Base-by-base conservation (phyloP, 2,797 vertebrate species). In the Melanotaenia parkinsoni region DNA sequence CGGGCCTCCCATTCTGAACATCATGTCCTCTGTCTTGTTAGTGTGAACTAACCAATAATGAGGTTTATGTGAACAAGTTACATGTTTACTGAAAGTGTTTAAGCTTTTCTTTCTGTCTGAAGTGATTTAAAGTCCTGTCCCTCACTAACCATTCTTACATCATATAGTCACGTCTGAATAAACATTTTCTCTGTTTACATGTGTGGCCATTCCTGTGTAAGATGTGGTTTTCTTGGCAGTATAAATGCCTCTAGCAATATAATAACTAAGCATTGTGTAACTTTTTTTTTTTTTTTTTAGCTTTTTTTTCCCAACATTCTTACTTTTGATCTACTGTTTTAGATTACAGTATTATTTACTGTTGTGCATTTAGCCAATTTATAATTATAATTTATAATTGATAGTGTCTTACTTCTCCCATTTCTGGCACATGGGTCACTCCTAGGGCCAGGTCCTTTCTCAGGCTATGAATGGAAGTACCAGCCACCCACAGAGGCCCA, bases 401-500 rank as follows among this genome's bases (percentile, higher is more conserved):
- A 28, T 47, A 30, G 56, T 63, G 13, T 67, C 57, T 82, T 16
- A 85, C 63, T 3, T 14, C 51, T 7, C 77, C 10, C 75, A 5
- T 82, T 76, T 88, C 35, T 86, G 82, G 58, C 63, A 74, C 86
- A 20, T 80, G 81, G 79, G 51, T 82, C 59, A 24, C 66, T 88
- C 53, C 7, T 90, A 98, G 96, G 96, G 95, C 91, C 96, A 96
- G 91, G 92, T 97, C 74, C 89, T 94, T 67, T 91, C 89, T 72
- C 86, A 93, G 84, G 94, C 96, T 38, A 94, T 99, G 93, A 99
- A 99, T 88, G 98, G 98, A 83, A 96, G 92, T 80, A 83, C 93
- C 61, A 93, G 93, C 65, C 94, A 94, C 85, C 95, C 95, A 77
- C 96, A 96, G 89, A 96, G 97, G 86, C 95, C 97, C 51, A 95